Conservation (phyloP, 2,113 vertebrate genomes). For the Larimichthys polyactis region DNA sequence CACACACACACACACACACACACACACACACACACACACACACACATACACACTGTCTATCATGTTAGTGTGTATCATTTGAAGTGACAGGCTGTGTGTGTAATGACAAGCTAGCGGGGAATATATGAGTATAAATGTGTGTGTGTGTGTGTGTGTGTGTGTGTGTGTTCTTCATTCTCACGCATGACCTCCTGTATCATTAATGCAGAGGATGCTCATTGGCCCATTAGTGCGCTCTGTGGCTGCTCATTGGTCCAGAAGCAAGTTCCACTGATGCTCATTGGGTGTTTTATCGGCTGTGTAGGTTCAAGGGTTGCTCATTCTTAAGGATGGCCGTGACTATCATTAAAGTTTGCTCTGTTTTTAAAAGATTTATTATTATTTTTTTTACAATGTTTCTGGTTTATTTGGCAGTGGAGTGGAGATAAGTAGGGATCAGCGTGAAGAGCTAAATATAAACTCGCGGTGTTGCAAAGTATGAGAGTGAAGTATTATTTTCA, state of each 20-base stretch:
- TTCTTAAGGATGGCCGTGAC: constrained; percentile 22
- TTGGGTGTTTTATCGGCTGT: constrained; percentile 51
- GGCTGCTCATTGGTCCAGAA: constrained; percentile 78
- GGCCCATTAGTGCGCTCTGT: constrained; percentile 38
- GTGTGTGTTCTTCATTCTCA: constrained; percentile 18
- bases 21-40: constrained; percentile 31
- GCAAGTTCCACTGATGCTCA: constrained; percentile 55
- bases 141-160: constrained; percentile 33
- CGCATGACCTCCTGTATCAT: constrained; percentile 54
- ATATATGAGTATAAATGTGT: constrained; percentile 52
- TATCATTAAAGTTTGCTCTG: constrained; percentile 1
- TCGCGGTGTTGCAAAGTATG: background rate
- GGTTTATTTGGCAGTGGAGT: constrained; percentile 35
- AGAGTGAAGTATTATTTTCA: background rate
- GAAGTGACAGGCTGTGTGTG: constrained; percentile 67
- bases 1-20: constrained; percentile 1
- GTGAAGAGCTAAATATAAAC: constrained; percentile 18
- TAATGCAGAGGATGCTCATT: constrained; percentile 63
- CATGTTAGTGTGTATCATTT: constrained; percentile 62
- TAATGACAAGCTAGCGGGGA: constrained; percentile 56
- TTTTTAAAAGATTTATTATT: constrained; percentile 21
- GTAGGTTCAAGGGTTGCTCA: constrained; percentile 40
- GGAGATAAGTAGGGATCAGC: background rate
- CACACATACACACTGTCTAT: constrained; percentile 37
- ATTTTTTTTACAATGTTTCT: background rate